A percentile compares a stretch with the other conserved stretches of the same genome.
phyloP scores from a whole-genome alignment of 2,113 vertebrate species.

The Trogon surrucura region DNA sequence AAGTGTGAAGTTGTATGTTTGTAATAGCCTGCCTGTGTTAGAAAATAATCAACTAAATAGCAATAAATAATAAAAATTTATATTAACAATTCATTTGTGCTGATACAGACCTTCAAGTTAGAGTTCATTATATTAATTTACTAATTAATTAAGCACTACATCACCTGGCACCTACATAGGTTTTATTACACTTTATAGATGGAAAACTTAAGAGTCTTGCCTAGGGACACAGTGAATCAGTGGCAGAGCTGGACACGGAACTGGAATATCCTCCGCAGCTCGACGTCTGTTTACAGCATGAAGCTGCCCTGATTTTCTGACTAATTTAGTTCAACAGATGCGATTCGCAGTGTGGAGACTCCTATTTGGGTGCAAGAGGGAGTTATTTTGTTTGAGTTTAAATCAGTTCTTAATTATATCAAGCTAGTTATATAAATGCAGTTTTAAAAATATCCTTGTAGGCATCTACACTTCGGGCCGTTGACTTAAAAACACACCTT shows the following conservation, averaged over 20 bases:
- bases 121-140: slow-evolving; percentile 61
- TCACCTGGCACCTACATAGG: slow-evolving; percentile 24
- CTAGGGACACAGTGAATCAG: slow-evolving; percentile 66
- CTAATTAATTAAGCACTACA: slow-evolving; percentile 54
- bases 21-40: slow-evolving; percentile 44
- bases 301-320: slow-evolving; percentile 51
- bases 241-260: slow-evolving; percentile 49
- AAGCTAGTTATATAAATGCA: slow-evolving; percentile 45
- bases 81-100: slow-evolving; percentile 69
- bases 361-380: slow-evolving; percentile 53
- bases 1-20: slow-evolving; percentile 62
- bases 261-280: slow-evolving; percentile 34
- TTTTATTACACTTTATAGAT: slow-evolving; percentile 59
- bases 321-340: slow-evolving; percentile 60
- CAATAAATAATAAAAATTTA: slow-evolving; percentile 70
- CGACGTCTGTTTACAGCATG: slow-evolving; percentile 12
- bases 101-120: slow-evolving; percentile 65
- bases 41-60: slow-evolving; percentile 71
- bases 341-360: slow-evolving; percentile 39
- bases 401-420: slow-evolving; percentile 66
- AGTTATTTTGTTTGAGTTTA: slow-evolving; percentile 53
- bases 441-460: slow-evolving; percentile 49
- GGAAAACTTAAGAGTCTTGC: slow-evolving; percentile 63
- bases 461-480: slow-evolving; percentile 2
- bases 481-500: slow-evolving; percentile 35